Base-by-base conservation (phyloP, 2,113 vertebrate species). In the Eudyptes chrysolophus region DNA sequence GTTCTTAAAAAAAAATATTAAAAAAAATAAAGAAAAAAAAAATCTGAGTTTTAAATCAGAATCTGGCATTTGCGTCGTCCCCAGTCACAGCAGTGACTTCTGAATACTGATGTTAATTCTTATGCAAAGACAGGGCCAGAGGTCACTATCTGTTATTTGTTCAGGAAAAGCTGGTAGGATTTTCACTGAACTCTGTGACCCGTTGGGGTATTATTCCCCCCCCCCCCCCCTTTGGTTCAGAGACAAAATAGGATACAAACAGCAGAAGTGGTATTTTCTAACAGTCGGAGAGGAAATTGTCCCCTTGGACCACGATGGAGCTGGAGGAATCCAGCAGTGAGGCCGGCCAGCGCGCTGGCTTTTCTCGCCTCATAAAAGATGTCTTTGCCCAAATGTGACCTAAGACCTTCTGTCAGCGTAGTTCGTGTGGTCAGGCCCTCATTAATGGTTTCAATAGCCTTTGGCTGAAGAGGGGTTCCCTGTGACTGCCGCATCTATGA, bases 61-160 rank as follows among this genome's bases (percentile, higher is more conserved):
- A 97, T 96, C 97, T 97, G 98, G 94, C 96, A 89, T 98, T 98
- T 98, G 91, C 69, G 69, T 62, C 51, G 83, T 97, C 98, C 98
- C 96, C 76, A 89, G 97, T 91, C 97, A 88, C 96, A 79, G 95
- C 93, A 62, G 96, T 48, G 92, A 97, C 97, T 95, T 96, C 88
- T 94, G 96, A 98, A 97, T 96, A 93, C 97, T 96, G 95, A 98
- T 97, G 98, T 97, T 97, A 97, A 99, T 99, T 99, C 97, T 99
- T 92, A 99, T 99, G 98, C 98, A 98, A 99, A 98, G 94, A 38
- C 76, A 87, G 94, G 98, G 98, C 98, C 98, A 98, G 89, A 97
- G 99, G 98, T 99, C 97, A 98, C 97, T 98, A 97, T 97, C 98
- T 98, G 98, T 98, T 98, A 98, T 99, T 99, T 99, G 98, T 98